Percentiles rank a stretch among this genome's conserved stretches.
These are phyloP conservation scores for Enteromius thamalakanensis DNA, from an alignment of 2,797 vertebrate species.

Conservation along the genomic window DNA sequence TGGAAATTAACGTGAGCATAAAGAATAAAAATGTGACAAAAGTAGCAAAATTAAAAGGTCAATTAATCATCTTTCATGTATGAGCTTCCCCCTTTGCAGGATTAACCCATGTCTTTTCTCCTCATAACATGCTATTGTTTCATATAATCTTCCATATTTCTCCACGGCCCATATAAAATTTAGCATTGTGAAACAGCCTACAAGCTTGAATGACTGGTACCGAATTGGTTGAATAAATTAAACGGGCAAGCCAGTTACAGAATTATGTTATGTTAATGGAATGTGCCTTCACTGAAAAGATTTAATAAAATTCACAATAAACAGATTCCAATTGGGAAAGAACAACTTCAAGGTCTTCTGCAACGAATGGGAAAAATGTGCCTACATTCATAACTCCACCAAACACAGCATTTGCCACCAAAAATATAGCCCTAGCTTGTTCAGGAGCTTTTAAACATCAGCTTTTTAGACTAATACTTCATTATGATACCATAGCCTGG, in stretches of 20 bases:
- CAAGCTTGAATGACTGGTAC: conserved; percentile 20
- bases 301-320: conserved; percentile 30
- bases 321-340: conserved; percentile 1
- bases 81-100: conserved; percentile 32
- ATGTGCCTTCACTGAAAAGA: not conserved
- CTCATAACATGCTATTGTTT: conserved; percentile 24
- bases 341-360: conserved; percentile 22
- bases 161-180: conserved; percentile 7
- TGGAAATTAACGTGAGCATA: conserved; percentile 16
- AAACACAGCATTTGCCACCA: not conserved
- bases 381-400: not conserved
- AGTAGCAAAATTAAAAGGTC: conserved; percentile 40
- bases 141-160: conserved; percentile 9
- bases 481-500: not conserved
- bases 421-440: not conserved
- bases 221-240: conserved; percentile 27
- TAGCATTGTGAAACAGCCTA: conserved; percentile 13
- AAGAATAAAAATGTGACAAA: conserved; percentile 44
- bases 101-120: conserved; percentile 46
- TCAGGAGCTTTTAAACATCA: not conserved
- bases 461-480: not conserved
- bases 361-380: not conserved
- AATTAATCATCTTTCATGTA: conserved; percentile 26
- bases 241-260: conserved; percentile 2
- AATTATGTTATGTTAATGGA: not conserved